Evolutionary conservation across 2,797 vertebrate species (phyloP), one percentile per base, ranked within the genome.

Genomic region (Diglossa cyanea): DNA sequence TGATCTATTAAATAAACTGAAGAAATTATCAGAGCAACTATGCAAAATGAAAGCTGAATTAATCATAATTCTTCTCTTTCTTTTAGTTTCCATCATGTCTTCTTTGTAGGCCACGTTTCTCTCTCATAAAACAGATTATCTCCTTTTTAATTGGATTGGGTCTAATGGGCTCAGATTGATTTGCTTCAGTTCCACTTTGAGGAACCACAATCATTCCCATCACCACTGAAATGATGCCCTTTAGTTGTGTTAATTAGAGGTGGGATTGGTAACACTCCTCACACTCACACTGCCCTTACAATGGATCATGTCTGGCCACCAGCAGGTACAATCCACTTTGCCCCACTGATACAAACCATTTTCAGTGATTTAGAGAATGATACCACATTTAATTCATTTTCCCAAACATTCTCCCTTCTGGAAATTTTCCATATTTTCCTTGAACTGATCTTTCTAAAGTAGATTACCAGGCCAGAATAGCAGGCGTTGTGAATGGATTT

Each of bases 71-170:
- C 44, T 76, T 83, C 31, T 31, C 35, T 66, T 86, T 60, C 70
- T 93, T 84, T 74, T 37, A 88, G 44, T 84, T 93, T 79, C 17
- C 50, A 57, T 45, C 35, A 60, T 65, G 45, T 92, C 79, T 94
- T 90, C 44, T 91, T 65, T 79, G 35, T 74, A 94, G 50, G 21
- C 73, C 57, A 35, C 42, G 47, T 57, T 93, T 90, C 63, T 84
- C 28, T 88, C 63, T 50, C 67, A 2, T 25, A 92, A 93, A 96
- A 79, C 13, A 92, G 63, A 94, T 95, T 93, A 93, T 39, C 67
- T 90, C 45, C 18, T 85, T 95, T 95, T 92, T 94, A 97, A 95
- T 96, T 96, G 71, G 88, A 93, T 94, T 90, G 39, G 63, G 91
- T 96, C 90, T 93, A 89, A 57, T 68, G 65, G 48, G 6, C 53